These are phyloP conservation scores for Dastarcus helophoroides DNA, from an alignment of 2,888 invertebrate species.

Conservation along the genomic window DNA sequence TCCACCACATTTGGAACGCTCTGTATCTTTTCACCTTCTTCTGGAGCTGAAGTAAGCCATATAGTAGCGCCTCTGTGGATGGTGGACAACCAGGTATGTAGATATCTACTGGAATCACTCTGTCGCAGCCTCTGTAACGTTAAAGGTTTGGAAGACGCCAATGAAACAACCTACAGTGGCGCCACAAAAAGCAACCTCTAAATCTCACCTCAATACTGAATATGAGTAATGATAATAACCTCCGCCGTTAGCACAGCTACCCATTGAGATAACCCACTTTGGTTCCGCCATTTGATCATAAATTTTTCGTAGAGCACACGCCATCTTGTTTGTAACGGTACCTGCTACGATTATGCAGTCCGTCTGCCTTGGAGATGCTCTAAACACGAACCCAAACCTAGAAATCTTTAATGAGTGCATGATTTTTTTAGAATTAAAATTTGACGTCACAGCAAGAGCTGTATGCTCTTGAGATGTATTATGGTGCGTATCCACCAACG, in stretches of 20 bases:
- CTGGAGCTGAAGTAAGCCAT: slow-evolving; percentile 91
- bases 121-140: slow-evolving; percentile 82
- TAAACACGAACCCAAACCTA: slow-evolving; percentile 90
- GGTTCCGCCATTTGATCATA: slow-evolving; percentile 98
- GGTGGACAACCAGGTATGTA: slow-evolving; percentile 99
- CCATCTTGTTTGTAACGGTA: slow-evolving; percentile 99
- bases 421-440: no score
- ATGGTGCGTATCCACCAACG: no score
- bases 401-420: no score
- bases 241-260: slow-evolving; percentile 98
- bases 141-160: background rate
- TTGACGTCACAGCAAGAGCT: no score
- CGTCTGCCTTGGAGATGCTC: slow-evolving; percentile 92
- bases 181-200: background rate
- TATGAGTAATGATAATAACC: slow-evolving; percentile 99
- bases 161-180: background rate
- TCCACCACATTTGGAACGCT: slow-evolving; percentile 85
- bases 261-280: slow-evolving; percentile 99
- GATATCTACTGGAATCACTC: slow-evolving; percentile 96
- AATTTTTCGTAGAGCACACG: slow-evolving; percentile 90
- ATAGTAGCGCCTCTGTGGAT: slow-evolving; percentile 93
- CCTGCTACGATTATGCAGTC: slow-evolving; percentile 99
- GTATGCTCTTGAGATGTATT: no score
- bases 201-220: slow-evolving; percentile 69
- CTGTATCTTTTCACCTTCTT: slow-evolving; percentile 94